Evolutionary conservation across 2,888 invertebrate genomes (phyloP).

Genomic region (Teleiodes luculella): DNA sequence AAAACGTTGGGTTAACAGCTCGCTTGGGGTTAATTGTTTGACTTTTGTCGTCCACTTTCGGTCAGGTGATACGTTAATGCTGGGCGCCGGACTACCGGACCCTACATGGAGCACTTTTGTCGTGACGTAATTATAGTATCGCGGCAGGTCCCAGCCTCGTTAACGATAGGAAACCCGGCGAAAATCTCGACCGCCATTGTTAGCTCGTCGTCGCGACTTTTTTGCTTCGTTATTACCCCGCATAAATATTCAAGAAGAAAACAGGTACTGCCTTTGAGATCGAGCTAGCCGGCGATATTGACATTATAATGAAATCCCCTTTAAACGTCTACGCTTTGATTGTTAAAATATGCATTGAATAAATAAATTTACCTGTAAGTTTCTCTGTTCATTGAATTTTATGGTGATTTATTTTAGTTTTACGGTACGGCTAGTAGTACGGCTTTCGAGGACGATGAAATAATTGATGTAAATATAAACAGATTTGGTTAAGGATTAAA

Average conservation of each 20-base stretch:
- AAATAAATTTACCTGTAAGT: slow-evolving; percentile 37
- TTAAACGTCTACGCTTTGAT: slow-evolving; percentile 48
- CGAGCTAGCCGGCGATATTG: slow-evolving; percentile 45
- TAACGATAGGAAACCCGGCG: slow-evolving; percentile 34
- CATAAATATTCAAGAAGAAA: slow-evolving; percentile 61
- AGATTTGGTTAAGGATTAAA: slow-evolving; percentile 28
- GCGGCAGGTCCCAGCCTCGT: slow-evolving; percentile 26
- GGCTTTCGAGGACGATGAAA: slow-evolving; percentile 8
- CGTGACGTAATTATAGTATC: slow-evolving; percentile 43
- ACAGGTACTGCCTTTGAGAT: slow-evolving; percentile 47
- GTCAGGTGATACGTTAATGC: slow-evolving; percentile 53
- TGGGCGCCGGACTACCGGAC: slow-evolving; percentile 32
- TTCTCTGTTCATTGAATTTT: slow-evolving; percentile 26
- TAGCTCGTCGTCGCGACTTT: slow-evolving; percentile 39
- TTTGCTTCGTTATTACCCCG: slow-evolving; percentile 45
- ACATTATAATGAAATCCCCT: slow-evolving; percentile 52
- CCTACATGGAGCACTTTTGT: slow-evolving; percentile 33
- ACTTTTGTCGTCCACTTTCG: slow-evolving; percentile 55
- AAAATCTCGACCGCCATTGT: slow-evolving; percentile 45
- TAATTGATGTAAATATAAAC: slow-evolving; percentile 28
- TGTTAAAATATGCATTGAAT: slow-evolving; percentile 51
- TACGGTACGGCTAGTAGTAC: not conserved
- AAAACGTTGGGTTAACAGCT: slow-evolving; percentile 45
- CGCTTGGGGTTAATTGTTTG: slow-evolving; percentile 59
- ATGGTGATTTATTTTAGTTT: slow-evolving; percentile 27